Base-by-base conservation (phyloP, 92 coral and sea anemone species). In the Plumapathes pennacea region DNA sequence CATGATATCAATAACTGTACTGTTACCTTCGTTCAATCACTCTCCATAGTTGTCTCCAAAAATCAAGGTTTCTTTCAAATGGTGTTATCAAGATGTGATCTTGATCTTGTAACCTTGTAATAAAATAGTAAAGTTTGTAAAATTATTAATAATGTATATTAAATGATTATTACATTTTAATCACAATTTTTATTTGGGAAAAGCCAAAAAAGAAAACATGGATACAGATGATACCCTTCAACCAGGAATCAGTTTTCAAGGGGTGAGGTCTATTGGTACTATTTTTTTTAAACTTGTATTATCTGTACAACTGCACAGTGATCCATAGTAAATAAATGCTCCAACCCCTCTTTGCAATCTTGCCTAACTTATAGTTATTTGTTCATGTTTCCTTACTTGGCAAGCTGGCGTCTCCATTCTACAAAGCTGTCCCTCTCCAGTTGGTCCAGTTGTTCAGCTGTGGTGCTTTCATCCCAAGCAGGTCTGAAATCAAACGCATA, bases 11-110 rank as follows among this genome's bases (percentile, higher is more conserved):
- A 14, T n/a, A 42, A n/a, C 7, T 23, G 28, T 21, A 4, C 20
- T 25, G 20, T 4, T 39, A 90, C 98, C 98, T 92, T 66, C 96
- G 71, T 76, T 92, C 98, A 32, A 92, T 88, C 22, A 88, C 98
- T 64, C 98, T 72, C 98, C 98, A 92, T 40, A 92, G 33, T 50
- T 92, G 98, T 47, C 98, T 88, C 98, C 98, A 92, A 44, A 92
- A 92, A 54, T 84, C 96, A 60, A 92, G 83, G 52, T 92, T 92
- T 45, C 83, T 86, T 54, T 92, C 98, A 83, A 92, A 92, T 32
- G 98, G 98, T 10, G 98, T 92, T 6, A 92, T 66, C 53, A 92
- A 59, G 4, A 92, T 72, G 71, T 92, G 92, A 0, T 92, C 98
- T 59, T 88, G 77, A 20, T 87, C 96, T 56, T 92, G 98, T 30